These are phyloP conservation scores for Noctua fimbriata DNA, from an alignment of 2,888 invertebrate species.

Conservation along the genomic window DNA sequence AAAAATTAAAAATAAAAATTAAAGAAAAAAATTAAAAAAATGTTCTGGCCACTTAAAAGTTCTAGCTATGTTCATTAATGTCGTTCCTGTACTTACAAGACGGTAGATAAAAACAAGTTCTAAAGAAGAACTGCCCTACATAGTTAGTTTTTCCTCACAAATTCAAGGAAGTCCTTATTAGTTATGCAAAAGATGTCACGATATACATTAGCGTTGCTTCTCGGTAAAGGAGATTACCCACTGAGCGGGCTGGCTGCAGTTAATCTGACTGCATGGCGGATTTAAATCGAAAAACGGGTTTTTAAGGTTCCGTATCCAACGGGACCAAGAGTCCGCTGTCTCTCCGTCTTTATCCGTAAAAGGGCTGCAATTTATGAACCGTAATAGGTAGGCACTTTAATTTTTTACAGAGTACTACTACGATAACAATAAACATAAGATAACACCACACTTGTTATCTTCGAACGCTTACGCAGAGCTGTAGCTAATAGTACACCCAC, in stretches of 20 bases:
- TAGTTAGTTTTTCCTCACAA: conserved; percentile 22
- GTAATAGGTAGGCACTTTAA: too few relatives aligned
- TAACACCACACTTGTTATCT: too few relatives aligned
- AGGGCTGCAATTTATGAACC: too few relatives aligned
- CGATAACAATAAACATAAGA: too few relatives aligned
- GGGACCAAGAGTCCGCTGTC: too few relatives aligned
- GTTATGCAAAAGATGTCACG: conserved; percentile 37
- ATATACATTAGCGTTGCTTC: conserved; percentile 33
- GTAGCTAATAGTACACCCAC: too few relatives aligned
- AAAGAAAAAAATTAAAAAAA: too few relatives aligned
- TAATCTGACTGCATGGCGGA: conserved; percentile 30
- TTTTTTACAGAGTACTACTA: too few relatives aligned
- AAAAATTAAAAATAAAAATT: too few relatives aligned
- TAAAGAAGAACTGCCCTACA: neutral
- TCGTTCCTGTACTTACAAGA: neutral
- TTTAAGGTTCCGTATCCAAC: neutral
- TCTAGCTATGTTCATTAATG: neutral
- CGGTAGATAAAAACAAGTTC: neutral
- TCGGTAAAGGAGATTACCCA: conserved; percentile 27
- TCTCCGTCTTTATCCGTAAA: too few relatives aligned
- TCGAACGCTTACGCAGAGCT: too few relatives aligned
- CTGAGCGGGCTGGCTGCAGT: conserved; percentile 2
- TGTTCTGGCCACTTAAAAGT: neutral
- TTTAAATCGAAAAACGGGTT: neutral
- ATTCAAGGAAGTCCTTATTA: conserved; percentile 36